These are phyloP conservation scores for Cerastis leucographa DNA, from an alignment of 2,888 invertebrate species.

Conservation along the genomic window DNA sequence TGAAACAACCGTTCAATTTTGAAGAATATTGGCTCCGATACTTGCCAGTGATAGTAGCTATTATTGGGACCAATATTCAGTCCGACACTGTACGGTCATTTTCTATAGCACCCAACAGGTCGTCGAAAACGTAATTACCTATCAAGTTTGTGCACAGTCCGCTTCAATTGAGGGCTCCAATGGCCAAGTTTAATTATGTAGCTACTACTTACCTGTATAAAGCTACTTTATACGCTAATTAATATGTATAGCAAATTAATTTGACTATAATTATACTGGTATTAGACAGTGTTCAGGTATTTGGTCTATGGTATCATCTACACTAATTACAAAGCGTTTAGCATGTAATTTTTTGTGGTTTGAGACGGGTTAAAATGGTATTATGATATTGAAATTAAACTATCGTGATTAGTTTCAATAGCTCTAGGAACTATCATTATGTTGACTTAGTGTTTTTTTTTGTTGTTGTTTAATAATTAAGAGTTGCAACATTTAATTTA, in stretches of 20 bases:
- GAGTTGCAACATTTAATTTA: too few species aligned
- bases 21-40: background rate
- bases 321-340: conserved; percentile 7
- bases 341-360: conserved; percentile 8
- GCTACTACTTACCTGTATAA: conserved; percentile 5
- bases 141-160: conserved; percentile 40
- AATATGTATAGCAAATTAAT: conserved; percentile 22
- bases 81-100: conserved; percentile 1
- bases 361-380: background rate
- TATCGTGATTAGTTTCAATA: background rate
- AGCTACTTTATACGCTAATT: conserved; percentile 25
- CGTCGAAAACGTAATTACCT: conserved; percentile 39
- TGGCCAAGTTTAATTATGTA: conserved; percentile 45
- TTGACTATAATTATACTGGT: conserved; percentile 13
- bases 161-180: conserved; percentile 24
- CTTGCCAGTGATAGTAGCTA: background rate
- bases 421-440: background rate
- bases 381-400: background rate
- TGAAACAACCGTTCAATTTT: background rate
- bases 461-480: too few species aligned
- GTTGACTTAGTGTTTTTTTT: background rate
- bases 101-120: conserved; percentile 20
- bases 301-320: background rate
- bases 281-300: conserved; percentile 12
- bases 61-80: conserved; percentile 22